phyloP scores from a whole-genome alignment of 2,113 vertebrate genomes.

The Heterochromis multidens region DNA sequence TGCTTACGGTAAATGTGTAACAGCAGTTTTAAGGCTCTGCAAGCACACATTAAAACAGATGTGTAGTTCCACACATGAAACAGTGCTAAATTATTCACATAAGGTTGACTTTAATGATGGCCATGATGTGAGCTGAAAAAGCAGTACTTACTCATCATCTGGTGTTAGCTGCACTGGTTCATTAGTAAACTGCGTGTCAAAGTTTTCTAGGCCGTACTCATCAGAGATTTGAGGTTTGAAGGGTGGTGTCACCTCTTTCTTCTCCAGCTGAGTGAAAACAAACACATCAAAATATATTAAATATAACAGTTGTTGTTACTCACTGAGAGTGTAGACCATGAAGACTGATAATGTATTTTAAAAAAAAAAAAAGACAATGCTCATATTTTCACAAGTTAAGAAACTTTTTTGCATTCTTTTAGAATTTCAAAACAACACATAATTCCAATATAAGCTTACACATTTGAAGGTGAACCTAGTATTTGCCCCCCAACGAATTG shows the following conservation, averaged over 20 bases:
- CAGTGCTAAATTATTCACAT: background rate
- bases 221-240: slow-evolving; percentile 97
- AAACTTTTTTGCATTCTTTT: background rate
- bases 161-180: slow-evolving; percentile 98
- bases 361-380: background rate
- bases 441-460: background rate
- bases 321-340: background rate
- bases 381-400: background rate
- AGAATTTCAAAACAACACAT: background rate
- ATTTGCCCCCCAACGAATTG: no score
- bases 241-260: slow-evolving; percentile 90
- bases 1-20: background rate
- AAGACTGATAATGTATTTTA: background rate
- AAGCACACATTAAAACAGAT: background rate
- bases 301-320: background rate
- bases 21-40: background rate
- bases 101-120: background rate
- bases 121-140: background rate
- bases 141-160: slow-evolving; percentile 86
- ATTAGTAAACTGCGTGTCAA: slow-evolving; percentile 98
- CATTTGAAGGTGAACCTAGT: background rate
- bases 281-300: slow-evolving; percentile 10
- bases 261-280: slow-evolving; percentile 83
- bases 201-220: slow-evolving; percentile 96
- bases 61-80: background rate